Conservation (phyloP, 2,888 invertebrate genomes). For the Sinohyriopsis cumingii region DNA sequence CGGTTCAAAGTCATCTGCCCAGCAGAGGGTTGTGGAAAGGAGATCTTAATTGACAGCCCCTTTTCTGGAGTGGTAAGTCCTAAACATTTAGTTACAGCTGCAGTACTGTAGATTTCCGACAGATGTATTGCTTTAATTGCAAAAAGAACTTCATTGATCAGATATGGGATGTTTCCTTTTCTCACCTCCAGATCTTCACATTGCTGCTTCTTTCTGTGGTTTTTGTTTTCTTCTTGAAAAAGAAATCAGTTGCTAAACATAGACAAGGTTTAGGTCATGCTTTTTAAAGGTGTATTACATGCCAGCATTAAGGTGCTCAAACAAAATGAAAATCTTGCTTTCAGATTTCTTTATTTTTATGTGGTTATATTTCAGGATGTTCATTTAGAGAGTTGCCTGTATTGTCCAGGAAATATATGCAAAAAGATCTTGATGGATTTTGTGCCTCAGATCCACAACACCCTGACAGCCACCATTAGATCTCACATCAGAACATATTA, state of each 20-base stretch:
- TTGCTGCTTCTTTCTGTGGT: no score
- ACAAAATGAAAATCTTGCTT: no score
- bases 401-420: constrained; percentile 82
- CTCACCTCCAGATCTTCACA: no score
- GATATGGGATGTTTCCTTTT: no score
- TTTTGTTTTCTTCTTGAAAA: no score
- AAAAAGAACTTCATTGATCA: no score
- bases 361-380: constrained; percentile 52
- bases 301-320: no score
- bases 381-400: constrained; percentile 72
- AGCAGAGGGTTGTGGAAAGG: constrained; percentile 71
- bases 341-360: no score
- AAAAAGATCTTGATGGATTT: constrained; percentile 79
- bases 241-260: no score
- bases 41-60: constrained; percentile 73
- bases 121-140: no score
- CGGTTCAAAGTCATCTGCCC: constrained; percentile 78
- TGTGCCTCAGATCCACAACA: constrained; percentile 82
- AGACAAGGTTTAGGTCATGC: no score
- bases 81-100: not conserved
- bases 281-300: no score
- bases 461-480: constrained; percentile 80
- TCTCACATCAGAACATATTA: constrained; percentile 83
- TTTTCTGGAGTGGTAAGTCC: constrained; percentile 59
- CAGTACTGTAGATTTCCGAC: not conserved